Conservation (phyloP, 1,140 invertebrate genomes). For the Danaus plexippus region DNA sequence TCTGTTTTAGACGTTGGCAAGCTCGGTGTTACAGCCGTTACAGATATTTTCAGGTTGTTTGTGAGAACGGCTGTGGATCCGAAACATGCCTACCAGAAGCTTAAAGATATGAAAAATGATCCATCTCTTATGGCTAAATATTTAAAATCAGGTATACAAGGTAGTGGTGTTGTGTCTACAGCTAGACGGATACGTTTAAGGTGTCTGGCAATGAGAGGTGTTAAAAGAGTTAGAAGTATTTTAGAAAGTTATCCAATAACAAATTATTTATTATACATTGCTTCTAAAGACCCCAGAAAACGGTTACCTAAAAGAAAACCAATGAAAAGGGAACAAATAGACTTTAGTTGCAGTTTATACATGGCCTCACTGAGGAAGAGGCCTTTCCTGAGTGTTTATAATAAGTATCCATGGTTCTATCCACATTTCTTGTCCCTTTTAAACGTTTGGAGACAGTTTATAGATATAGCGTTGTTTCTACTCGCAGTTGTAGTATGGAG, state of each 20-base stretch:
- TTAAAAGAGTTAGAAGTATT: conserved; percentile 9
- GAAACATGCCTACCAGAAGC: conserved; percentile 14
- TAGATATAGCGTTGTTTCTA: conserved; percentile 34
- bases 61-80: conserved; percentile 23
- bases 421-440: conserved; percentile 32
- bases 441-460: conserved; percentile 32
- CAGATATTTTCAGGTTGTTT: conserved; percentile 15
- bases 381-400: conserved; percentile 31
- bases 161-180: conserved; percentile 18
- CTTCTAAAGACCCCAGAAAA: conserved; percentile 25
- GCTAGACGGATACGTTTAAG: conserved; percentile 19
- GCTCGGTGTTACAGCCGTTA: conserved; percentile 19
- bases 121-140: conserved; percentile 10
- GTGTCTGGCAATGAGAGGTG: conserved; percentile 16
- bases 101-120: conserved; percentile 17
- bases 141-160: conserved; percentile 9
- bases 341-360: conserved; percentile 37
- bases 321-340: conserved; percentile 20
- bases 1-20: conserved; percentile 29
- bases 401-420: conserved; percentile 35
- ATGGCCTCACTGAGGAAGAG: conserved; percentile 35
- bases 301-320: conserved; percentile 13
- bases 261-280: conserved; percentile 26
- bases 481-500: conserved; percentile 40
- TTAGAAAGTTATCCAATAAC: conserved; percentile 25